Evolutionary conservation across 2,113 vertebrate genomes (phyloP).

Genomic region (Aegithalos caudatus): DNA sequence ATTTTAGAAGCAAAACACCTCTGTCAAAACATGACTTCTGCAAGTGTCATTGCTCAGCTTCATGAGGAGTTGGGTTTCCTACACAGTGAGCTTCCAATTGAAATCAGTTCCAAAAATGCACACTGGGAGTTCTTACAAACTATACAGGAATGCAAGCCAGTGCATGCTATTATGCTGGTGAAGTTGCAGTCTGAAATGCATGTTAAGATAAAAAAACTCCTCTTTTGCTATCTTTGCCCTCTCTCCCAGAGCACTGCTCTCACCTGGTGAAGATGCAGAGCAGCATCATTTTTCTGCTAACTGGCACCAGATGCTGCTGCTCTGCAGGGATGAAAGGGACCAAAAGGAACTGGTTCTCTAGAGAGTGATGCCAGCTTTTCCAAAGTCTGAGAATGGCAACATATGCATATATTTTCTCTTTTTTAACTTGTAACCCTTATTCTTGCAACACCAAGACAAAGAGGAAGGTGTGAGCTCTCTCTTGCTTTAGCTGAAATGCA

Average conservation of each 20-base stretch:
- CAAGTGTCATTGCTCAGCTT: background rate
- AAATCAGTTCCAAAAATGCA: background rate
- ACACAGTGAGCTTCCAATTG: background rate
- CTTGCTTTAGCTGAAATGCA: background rate
- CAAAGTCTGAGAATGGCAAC: background rate
- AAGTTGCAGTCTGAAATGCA: background rate
- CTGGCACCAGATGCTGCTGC: background rate
- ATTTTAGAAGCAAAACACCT: constrained; percentile 3
- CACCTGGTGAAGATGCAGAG: background rate
- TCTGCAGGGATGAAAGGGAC: background rate
- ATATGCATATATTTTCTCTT: background rate
- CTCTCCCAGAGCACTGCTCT: background rate
- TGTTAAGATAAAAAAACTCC: background rate
- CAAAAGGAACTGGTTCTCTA: background rate
- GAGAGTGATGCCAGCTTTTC: background rate
- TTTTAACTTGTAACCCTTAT: background rate
- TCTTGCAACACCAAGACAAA: background rate
- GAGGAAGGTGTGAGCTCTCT: background rate
- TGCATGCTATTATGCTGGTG: background rate
- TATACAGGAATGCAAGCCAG: background rate
- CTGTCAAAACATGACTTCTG: background rate
- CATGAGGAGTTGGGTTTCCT: background rate
- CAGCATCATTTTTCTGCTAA: background rate
- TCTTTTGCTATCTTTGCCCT: background rate
- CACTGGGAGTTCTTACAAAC: background rate